Evolutionary conservation across 2,888 invertebrate species (phyloP).

Genomic region (Dynastes maya): DNA sequence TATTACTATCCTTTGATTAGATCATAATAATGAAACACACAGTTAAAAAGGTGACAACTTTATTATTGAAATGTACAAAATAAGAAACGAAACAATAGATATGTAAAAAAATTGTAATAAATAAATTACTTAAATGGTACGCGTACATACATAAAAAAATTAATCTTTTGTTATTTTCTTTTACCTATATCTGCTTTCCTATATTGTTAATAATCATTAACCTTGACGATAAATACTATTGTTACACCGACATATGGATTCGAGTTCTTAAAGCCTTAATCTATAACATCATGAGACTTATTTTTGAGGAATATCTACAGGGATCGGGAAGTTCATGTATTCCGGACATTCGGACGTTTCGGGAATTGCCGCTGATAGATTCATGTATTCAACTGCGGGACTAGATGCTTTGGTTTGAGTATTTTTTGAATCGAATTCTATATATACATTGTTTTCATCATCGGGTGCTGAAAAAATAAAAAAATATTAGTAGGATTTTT

Average conservation of each 20-base stretch:
- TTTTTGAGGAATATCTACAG: conserved; percentile 34
- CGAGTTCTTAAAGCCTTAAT: conserved; percentile 25
- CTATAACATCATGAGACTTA: conserved; percentile 1
- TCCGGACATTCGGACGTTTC: conserved; percentile 41
- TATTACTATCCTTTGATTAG: background rate
- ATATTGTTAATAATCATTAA: conserved; percentile 31
- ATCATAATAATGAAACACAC: conserved; percentile 1
- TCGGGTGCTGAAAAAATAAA: conserved; percentile 39
- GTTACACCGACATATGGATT: conserved; percentile 24
- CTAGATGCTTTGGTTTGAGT: conserved; percentile 36
- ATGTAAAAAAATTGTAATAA: conserved; percentile 60
- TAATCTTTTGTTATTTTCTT: conserved; percentile 24
- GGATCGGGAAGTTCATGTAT: conserved; percentile 48
- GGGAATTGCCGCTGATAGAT: conserved; percentile 15
- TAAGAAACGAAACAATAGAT: conserved; percentile 58
- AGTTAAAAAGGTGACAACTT: conserved; percentile 58
- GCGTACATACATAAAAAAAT: conserved; percentile 57
- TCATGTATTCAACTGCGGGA: conserved; percentile 49
- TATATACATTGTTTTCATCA: conserved; percentile 48
- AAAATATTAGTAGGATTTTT: background rate
- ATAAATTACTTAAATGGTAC: conserved; percentile 56
- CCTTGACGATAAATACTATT: conserved; percentile 28
- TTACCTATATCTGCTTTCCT: conserved; percentile 26
- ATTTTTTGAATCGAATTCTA: conserved; percentile 48
- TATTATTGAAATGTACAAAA: conserved; percentile 61